Conservation (phyloP, 2,888 invertebrate species). For the Sicus ferrugineus region DNA sequence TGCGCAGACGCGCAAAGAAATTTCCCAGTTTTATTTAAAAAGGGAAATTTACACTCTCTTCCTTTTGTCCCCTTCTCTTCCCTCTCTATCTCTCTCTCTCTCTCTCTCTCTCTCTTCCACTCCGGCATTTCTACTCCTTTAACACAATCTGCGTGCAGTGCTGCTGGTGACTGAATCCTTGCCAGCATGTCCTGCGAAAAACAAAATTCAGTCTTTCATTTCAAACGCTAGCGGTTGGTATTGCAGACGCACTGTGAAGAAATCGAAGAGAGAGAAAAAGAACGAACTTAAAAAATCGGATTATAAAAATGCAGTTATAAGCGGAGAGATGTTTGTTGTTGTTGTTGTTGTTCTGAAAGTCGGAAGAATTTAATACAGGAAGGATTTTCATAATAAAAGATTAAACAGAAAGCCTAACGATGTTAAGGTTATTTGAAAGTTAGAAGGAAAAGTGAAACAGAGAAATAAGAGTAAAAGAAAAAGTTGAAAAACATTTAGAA, state of each 20-base stretch:
- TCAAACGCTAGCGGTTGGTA: constrained; percentile 56
- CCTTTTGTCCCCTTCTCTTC: too few relatives aligned
- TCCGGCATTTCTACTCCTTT: too few relatives aligned
- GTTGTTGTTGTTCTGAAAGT: background rate
- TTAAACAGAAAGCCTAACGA: background rate
- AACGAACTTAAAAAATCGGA: background rate
- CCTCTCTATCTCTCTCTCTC: too few relatives aligned
- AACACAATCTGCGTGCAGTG: constrained; percentile 15
- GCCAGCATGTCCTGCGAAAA: constrained; percentile 36
- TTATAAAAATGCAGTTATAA: background rate
- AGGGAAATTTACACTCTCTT: too few relatives aligned
- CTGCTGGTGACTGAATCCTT: constrained; percentile 7
- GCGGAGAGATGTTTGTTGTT: background rate
- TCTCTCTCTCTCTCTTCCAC: too few relatives aligned
- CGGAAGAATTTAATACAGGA: background rate
- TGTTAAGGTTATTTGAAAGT: too few relatives aligned
- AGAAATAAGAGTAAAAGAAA: background rate
- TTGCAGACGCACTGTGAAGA: constrained; percentile 23
- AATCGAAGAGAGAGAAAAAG: background rate
- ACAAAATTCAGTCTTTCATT: constrained; percentile 55
- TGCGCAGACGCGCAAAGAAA: constrained; percentile 6
- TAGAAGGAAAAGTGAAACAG: background rate
- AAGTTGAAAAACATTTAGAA: background rate
- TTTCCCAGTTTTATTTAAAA: constrained; percentile 13
- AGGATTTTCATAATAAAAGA: too few relatives aligned